Evolutionary conservation across 2,888 invertebrate species (phyloP), one percentile per base, ranked within the genome.

Genomic region (Entomobrya proxima): DNA sequence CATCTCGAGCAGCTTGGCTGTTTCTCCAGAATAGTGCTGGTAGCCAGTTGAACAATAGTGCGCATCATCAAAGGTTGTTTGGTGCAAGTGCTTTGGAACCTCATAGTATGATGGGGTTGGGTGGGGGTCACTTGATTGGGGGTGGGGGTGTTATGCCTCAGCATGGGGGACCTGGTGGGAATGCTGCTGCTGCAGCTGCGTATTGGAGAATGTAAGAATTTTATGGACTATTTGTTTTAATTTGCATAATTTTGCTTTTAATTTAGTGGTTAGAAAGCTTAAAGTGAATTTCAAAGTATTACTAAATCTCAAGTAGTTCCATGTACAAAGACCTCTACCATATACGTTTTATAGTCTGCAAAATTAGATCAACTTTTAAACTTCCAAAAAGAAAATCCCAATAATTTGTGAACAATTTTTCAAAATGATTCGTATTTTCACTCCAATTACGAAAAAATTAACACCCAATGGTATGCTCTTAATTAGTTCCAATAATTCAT

Each of bases 201-300:
- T 85, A 85, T 35, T 85, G 85, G 85, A 80, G 85, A 80, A 85
- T 85, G 85, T 85, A 76, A 85, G 85, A 30, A n/a, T 40, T 37
- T 55, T 37, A 37, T 35, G 37, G 7, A 61, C 15, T 21, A 21
- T 55, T 55, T 7, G 15, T 11, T 40, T 40, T 7, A 40, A 40
- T 40, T 40, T 40, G 37, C 11, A 55, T 11, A 58, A 18, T 37
- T 21, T 6, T 3, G 32, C 37, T 55, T 5, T 50, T 52, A 5
- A 24, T 74, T 30, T 47, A n/a, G 11, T 74, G 27, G 18, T 4
- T 58, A 24, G 24, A 35, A 11, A 58, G 11, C 13, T 44, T 64
- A 24, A 2, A 7, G 44, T 40, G 44, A n/a, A n/a, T n/a, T 40
- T 40, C 44, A 40, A 11, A 40, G 44, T 7, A 11, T 40, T 40